Base-by-base conservation (phyloP, 2,888 invertebrate genomes). In the Zelleria hepariella region DNA sequence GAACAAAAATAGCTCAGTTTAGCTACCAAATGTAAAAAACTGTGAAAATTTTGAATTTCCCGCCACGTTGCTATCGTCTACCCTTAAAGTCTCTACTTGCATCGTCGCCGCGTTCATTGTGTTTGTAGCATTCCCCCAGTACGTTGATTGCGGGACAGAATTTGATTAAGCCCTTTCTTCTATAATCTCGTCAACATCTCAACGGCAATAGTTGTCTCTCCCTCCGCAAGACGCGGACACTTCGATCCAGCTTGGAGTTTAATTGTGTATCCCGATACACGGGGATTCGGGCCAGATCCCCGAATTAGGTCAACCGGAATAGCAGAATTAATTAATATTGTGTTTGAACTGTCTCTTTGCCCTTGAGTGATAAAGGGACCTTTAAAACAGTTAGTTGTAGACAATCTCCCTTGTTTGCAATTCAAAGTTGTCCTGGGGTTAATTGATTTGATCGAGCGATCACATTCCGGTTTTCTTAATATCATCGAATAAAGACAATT, bases 251-350 rank as follows among this genome's bases (percentile, higher is more conserved):
- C n/a, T 75, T 70, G 70, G 75, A 82, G 80, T 84, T 81, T 80
- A 79, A 83, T 84, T 85, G 83, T 86, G 80, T 85, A 81, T 81
- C 82, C 80, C 79, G 84, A 82, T 80, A 82, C 80, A 80, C 27
- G 72, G 72, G 68, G 83, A 87, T 84, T 84, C 80, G 32, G 32
- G 32, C 32, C 10, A 42, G 32, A 42, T 42, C 32, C 27, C 77
- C 78, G 72, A 82, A 84, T 85, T 83, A 85, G 80, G 81, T 82
- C 78, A 81, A 72, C 78, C 79, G 78, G 78, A 82, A 86, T 78
- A 74, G 78, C 77, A 78, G 51, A 58, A 80, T 80, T 86, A 86
- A 86, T 86, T 86, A 86, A 86, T 86, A 85, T 86, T 86, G 83
- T 82, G 76, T 85, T 86, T 80, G 74, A 82, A 82, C 82, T 81